These are phyloP conservation scores for Vesta saturnalis DNA, from an alignment of 2,888 invertebrate genomes.

Conservation along the genomic window DNA sequence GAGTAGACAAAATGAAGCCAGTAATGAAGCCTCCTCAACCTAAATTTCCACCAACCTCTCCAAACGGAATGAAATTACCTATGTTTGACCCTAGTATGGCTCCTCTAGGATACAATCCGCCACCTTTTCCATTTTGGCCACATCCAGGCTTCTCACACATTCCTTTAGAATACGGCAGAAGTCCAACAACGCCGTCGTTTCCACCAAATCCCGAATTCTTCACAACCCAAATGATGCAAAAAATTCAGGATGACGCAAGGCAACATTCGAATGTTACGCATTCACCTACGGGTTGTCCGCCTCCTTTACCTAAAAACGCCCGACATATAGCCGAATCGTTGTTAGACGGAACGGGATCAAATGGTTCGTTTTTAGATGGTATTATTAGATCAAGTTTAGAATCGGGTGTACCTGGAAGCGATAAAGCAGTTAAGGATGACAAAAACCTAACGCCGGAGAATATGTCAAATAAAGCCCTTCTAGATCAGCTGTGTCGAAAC, in stretches of 20 bases:
- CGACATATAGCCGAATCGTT: slow-evolving; percentile 72
- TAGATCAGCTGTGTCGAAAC: slow-evolving; percentile 74
- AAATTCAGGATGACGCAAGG: slow-evolving; percentile 76
- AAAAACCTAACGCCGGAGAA: slow-evolving; percentile 63
- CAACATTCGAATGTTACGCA: slow-evolving; percentile 51
- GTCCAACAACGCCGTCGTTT: slow-evolving; percentile 61
- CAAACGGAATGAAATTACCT: slow-evolving; percentile 79
- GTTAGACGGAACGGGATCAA: slow-evolving; percentile 73
- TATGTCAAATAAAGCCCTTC: slow-evolving; percentile 70
- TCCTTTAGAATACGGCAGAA: slow-evolving; percentile 62
- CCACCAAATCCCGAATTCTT: slow-evolving; percentile 68
- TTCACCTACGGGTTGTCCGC: slow-evolving; percentile 43
- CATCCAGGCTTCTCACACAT: slow-evolving; percentile 68
- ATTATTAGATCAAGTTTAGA: slow-evolving; percentile 85
- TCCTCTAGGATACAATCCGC: slow-evolving; percentile 69
- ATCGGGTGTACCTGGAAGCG: slow-evolving; percentile 67
- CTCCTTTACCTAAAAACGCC: slow-evolving; percentile 60
- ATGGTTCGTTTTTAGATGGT: slow-evolving; percentile 83
- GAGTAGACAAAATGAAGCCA: slow-evolving; percentile 64
- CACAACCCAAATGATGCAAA: slow-evolving; percentile 83
- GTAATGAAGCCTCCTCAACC: slow-evolving; percentile 63
- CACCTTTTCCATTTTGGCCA: slow-evolving; percentile 84
- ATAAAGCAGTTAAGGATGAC: slow-evolving; percentile 66
- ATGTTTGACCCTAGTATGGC: slow-evolving; percentile 71
- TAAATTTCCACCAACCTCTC: slow-evolving; percentile 65